A percentile compares a stretch with the other conserved stretches of the same genome.
Conservation (phyloP, 2,113 vertebrate species). For the Aleadryas rufinucha region DNA sequence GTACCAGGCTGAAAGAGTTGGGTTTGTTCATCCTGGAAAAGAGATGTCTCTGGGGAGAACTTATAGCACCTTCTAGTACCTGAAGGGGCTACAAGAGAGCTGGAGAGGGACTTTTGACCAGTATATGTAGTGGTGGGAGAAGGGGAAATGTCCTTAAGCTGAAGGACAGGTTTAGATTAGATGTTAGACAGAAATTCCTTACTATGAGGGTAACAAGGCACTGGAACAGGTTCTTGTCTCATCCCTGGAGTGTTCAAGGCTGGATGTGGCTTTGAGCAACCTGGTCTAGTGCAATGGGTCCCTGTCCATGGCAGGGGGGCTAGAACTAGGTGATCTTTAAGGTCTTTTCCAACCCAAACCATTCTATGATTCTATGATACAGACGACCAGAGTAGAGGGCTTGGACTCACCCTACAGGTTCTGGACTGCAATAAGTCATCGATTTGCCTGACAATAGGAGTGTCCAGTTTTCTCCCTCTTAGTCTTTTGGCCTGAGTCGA, state of each 20-base stretch:
- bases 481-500: not conserved
- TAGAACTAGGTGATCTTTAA: not conserved
- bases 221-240: not conserved
- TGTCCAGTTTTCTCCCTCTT: not conserved
- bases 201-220: not conserved
- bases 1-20: not conserved
- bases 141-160: rapidly evolving
- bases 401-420: not conserved
- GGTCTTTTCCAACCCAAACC: not conserved
- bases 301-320: not conserved
- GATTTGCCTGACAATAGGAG: not conserved
- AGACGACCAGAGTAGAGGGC: not conserved
- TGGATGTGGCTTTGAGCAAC: not conserved
- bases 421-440: not conserved
- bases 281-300: not conserved
- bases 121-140: too few species aligned
- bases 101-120: not conserved
- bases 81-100: not conserved
- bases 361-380: too few species aligned
- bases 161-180: not conserved
- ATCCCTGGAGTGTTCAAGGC: not conserved
- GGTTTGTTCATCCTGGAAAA: not conserved
- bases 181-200: not conserved
- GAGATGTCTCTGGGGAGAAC: not conserved
- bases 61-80: not conserved